Conservation (phyloP, 2,888 invertebrate species). For the Hirudinaria manillensis region DNA sequence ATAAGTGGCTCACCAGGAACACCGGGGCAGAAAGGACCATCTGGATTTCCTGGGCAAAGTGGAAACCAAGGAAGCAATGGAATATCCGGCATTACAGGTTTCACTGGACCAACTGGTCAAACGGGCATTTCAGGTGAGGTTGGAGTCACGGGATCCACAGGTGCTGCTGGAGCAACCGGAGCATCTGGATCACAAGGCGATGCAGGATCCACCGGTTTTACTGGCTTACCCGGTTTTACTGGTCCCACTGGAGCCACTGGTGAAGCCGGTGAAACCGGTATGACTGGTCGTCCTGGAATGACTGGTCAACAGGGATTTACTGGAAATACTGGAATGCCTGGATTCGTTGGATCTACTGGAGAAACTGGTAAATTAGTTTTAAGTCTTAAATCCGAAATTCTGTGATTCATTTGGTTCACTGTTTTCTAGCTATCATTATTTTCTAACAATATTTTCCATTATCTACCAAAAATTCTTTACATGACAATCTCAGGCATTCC, state of each 20-base stretch:
- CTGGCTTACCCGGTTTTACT: slow-evolving; percentile 29
- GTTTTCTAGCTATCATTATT: too few relatives aligned
- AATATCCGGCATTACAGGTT: slow-evolving; percentile 23
- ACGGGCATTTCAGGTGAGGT: slow-evolving; percentile 34
- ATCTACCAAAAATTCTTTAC: too few relatives aligned
- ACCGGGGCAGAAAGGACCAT: slow-evolving; percentile 30
- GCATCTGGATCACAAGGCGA: background rate
- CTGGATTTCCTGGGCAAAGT: slow-evolving; percentile 27
- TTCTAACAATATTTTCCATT: too few relatives aligned
- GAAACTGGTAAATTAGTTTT: slow-evolving; percentile 31
- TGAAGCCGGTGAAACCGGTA: background rate
- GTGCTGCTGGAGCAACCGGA: slow-evolving; percentile 28
- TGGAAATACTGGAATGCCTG: background rate
- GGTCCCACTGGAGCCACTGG: slow-evolving; percentile 33
- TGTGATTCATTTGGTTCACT: background rate
- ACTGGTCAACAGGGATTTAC: slow-evolving; percentile 3
- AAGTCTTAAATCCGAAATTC: background rate
- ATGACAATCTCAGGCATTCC: background rate
- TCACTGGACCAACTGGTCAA: slow-evolving; percentile 23
- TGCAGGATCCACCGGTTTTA: slow-evolving; percentile 27
- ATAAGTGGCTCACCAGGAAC: slow-evolving; percentile 7
- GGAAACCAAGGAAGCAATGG: slow-evolving; percentile 33
- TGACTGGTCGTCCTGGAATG: background rate
- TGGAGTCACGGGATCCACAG: slow-evolving; percentile 35
- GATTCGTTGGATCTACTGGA: slow-evolving; percentile 22